Conservation (phyloP, 2,888 invertebrate species). For the Deilephila elpenor region DNA sequence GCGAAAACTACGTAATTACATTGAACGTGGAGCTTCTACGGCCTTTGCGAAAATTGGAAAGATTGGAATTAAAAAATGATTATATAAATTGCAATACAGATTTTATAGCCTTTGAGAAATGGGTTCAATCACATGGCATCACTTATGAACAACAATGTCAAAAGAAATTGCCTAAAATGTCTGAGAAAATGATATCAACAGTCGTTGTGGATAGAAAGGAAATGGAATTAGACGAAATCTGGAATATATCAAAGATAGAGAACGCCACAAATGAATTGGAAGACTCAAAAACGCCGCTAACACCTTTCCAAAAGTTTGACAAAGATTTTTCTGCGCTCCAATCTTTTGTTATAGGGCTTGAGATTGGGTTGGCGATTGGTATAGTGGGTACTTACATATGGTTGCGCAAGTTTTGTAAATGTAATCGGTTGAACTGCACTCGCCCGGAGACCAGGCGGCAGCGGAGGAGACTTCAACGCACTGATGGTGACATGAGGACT, state of each 20-base stretch:
- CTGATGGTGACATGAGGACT: slow-evolving; percentile 70
- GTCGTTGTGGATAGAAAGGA: slow-evolving; percentile 67
- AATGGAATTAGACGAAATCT: slow-evolving; percentile 69
- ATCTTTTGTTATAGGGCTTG: slow-evolving; percentile 74
- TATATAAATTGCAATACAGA: slow-evolving; percentile 83
- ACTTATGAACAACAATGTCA: slow-evolving; percentile 77
- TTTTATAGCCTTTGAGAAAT: slow-evolving; percentile 70
- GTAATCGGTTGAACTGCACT: slow-evolving; percentile 56
- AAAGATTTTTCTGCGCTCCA: slow-evolving; percentile 74
- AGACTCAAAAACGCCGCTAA: slow-evolving; percentile 51
- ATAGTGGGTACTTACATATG: slow-evolving; percentile 76
- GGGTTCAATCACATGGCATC: slow-evolving; percentile 70
- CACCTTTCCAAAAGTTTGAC: slow-evolving; percentile 73
- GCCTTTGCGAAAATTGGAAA: slow-evolving; percentile 75
- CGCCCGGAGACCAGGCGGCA: slow-evolving; percentile 57
- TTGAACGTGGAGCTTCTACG: slow-evolving; percentile 77
- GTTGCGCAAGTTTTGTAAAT: slow-evolving; percentile 68
- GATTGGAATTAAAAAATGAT: slow-evolving; percentile 83
- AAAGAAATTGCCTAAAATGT: slow-evolving; percentile 77
- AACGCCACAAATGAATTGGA: slow-evolving; percentile 49
- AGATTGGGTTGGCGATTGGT: slow-evolving; percentile 74
- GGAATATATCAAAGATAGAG: slow-evolving; percentile 66
- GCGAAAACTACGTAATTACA: slow-evolving; percentile 85
- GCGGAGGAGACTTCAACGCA: slow-evolving; percentile 52
- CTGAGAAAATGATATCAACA: slow-evolving; percentile 83